Evolutionary conservation across 1,140 invertebrate genomes (phyloP).

Genomic region (Cecropterus lyciades): DNA sequence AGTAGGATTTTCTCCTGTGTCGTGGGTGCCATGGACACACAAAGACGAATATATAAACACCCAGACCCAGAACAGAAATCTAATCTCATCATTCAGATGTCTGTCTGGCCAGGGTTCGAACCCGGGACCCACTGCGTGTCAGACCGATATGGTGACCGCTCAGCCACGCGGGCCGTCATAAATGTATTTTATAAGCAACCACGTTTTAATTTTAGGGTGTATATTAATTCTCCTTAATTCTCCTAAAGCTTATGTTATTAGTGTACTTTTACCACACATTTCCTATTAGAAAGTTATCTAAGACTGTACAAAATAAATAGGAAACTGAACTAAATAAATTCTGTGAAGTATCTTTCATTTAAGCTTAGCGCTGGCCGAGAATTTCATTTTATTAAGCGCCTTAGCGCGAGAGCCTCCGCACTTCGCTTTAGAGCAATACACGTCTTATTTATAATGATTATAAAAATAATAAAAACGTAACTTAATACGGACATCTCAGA

Average conservation of each 20-base stretch:
- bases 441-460: slow-evolving; percentile 24
- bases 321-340: slow-evolving; percentile 9
- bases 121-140: too few relatives aligned
- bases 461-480: not conserved
- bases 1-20: too few relatives aligned
- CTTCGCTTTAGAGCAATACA: slow-evolving; percentile 19
- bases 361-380: slow-evolving; percentile 28
- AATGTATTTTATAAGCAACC: too few relatives aligned
- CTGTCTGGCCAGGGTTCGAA: too few relatives aligned
- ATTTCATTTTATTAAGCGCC: slow-evolving; percentile 36
- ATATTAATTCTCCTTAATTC: too few relatives aligned
- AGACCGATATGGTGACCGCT: too few relatives aligned
- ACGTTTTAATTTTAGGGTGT: too few relatives aligned
- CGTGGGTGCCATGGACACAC: too few relatives aligned
- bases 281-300: not conserved
- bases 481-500: not conserved
- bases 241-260: not conserved
- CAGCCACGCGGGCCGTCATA: too few relatives aligned
- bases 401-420: slow-evolving; percentile 25
- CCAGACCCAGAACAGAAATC: too few relatives aligned
- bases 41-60: too few relatives aligned
- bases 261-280: not conserved
- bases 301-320: slow-evolving; percentile 24
- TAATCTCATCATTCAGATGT: too few relatives aligned
- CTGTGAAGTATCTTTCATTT: slow-evolving; percentile 29